phyloP scores from a whole-genome alignment of 2,888 invertebrate species.

The Hybos culiciformis region DNA sequence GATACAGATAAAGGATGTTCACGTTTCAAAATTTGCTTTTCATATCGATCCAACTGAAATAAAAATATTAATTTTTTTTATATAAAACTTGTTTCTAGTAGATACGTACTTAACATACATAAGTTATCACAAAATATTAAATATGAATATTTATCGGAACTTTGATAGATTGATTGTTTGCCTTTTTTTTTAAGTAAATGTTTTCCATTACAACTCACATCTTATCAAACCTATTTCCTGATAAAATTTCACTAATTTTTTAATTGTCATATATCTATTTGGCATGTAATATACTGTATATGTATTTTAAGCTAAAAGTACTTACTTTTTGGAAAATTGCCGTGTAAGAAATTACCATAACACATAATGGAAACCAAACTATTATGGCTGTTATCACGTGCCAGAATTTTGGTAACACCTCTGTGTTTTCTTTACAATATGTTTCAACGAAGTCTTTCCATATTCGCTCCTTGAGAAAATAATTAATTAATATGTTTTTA shows the following conservation, averaged over 20 bases:
- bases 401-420: constrained; percentile 58
- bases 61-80: background rate
- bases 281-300: too few species aligned
- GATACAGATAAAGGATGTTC: constrained; percentile 47
- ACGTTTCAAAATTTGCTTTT: constrained; percentile 44
- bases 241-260: too few species aligned
- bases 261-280: background rate
- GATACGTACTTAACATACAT: background rate
- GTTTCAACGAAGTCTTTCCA: constrained; percentile 66
- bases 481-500: background rate
- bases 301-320: background rate
- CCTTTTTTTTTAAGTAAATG: too few species aligned
- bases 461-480: constrained; percentile 42
- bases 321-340: constrained; percentile 50
- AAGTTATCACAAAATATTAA: background rate
- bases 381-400: constrained; percentile 58
- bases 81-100: too few species aligned
- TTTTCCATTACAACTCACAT: too few species aligned
- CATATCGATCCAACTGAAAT: constrained; percentile 48
- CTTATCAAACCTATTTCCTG: too few species aligned
- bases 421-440: constrained; percentile 57
- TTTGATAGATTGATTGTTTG: too few species aligned
- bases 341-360: constrained; percentile 60
- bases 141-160: background rate
- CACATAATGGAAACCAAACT: constrained; percentile 62